A percentile compares a stretch with the other conserved stretches of the same genome.
Evolutionary conservation across 2,113 vertebrate species (phyloP).

Genomic region (Xiphophorus hellerii): DNA sequence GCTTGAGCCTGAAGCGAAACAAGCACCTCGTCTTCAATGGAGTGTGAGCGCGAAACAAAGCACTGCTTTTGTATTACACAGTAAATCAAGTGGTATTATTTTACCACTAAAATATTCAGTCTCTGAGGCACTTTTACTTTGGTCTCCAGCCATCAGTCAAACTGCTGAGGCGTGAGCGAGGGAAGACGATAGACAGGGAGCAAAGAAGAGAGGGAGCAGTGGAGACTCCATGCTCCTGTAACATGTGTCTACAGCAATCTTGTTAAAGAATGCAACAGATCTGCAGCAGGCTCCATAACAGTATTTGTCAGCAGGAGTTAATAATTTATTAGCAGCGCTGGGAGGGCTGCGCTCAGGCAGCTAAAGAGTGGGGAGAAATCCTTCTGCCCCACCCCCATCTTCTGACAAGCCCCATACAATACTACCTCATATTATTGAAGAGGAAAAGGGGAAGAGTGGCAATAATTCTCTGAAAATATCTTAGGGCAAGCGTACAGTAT

Average conservation of each 20-base stretch:
- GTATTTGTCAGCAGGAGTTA: conserved; percentile 87
- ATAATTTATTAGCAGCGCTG: conserved; percentile 84
- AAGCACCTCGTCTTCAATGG: conserved; percentile 76
- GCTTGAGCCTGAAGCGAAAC: conserved; percentile 67
- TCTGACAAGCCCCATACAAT: conserved; percentile 69
- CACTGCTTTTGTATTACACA: conserved; percentile 87
- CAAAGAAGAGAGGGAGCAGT: conserved; percentile 85
- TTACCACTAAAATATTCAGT: conserved; percentile 96
- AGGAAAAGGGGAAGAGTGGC: conserved; percentile 64
- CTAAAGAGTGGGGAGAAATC: conserved; percentile 72
- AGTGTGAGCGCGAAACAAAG: conserved; percentile 84
- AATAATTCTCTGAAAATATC: conserved; percentile 74
- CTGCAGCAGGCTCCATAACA: conserved; percentile 83
- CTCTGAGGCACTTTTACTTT: conserved; percentile 96
- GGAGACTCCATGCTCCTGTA: conserved; percentile 94
- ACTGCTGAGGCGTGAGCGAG: conserved; percentile 95
- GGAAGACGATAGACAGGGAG: conserved; percentile 88
- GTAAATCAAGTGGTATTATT: conserved; percentile 99
- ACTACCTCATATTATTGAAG: conserved; percentile 69
- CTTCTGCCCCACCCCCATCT: conserved; percentile 66
- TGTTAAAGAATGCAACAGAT: conserved; percentile 93
- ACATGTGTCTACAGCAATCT: conserved; percentile 99
- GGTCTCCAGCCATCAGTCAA: conserved; percentile 92
- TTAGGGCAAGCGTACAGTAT: conserved; percentile 47
- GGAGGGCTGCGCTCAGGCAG: conserved; percentile 77